Evolutionary conservation across 2,888 invertebrate species (phyloP).

Genomic region (Tachystola acroxantha): DNA sequence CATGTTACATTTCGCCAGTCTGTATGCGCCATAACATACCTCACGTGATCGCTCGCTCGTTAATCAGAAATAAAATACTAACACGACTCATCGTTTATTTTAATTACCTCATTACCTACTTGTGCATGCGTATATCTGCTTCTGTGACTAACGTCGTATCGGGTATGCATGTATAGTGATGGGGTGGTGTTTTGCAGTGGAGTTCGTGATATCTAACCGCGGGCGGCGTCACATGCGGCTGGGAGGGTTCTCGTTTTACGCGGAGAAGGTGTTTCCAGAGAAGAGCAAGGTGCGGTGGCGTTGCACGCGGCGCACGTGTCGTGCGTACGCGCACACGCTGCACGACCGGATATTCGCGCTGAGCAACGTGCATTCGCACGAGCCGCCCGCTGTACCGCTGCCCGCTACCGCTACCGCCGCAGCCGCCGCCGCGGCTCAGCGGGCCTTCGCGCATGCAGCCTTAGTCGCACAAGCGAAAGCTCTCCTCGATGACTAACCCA

Average conservation of each 20-base stretch:
- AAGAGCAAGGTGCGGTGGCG: constrained; percentile 75
- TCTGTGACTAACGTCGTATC: constrained; percentile 8
- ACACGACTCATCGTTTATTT: neutral
- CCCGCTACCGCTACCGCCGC: constrained; percentile 32
- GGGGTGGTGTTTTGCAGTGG: constrained; percentile 64
- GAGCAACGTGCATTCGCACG: constrained; percentile 69
- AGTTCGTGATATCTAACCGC: constrained; percentile 76
- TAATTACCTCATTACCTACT: neutral
- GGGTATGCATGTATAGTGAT: constrained; percentile 28
- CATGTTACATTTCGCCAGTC: no score
- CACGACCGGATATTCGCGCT: constrained; percentile 72
- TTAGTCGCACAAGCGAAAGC: constrained; percentile 49
- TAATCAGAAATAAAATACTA: neutral
- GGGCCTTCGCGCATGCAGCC: constrained; percentile 30
- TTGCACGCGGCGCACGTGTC: constrained; percentile 70
- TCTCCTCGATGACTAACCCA: constrained; percentile 45
- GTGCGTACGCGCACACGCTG: constrained; percentile 71
- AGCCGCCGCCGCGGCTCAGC: constrained; percentile 29
- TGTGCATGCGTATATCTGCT: constrained; percentile 8
- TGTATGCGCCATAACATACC: no score
- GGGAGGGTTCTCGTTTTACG: constrained; percentile 71
- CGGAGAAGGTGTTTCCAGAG: constrained; percentile 73
- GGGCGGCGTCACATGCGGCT: constrained; percentile 73
- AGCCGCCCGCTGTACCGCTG: constrained; percentile 43
- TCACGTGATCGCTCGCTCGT: neutral